A percentile compares a stretch with the other conserved stretches of the same genome.
These are phyloP conservation scores for Drusus annulatus DNA, from an alignment of 1,140 invertebrate species.

Conservation along the genomic window DNA sequence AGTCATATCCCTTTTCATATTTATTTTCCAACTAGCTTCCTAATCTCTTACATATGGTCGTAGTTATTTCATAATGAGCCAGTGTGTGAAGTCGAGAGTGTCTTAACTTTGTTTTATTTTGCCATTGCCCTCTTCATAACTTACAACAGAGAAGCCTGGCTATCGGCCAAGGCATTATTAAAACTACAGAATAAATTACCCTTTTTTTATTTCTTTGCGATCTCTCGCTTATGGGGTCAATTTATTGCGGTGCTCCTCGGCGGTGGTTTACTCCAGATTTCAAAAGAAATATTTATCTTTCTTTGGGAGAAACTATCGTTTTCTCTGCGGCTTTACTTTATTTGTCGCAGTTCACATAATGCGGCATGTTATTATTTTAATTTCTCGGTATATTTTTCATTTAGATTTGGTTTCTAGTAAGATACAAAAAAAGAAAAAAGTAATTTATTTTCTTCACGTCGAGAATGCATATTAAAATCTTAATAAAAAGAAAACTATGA, in stretches of 20 bases:
- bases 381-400: not conserved
- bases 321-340: not conserved
- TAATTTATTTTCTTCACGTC: not conserved
- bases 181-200: constrained; percentile 32
- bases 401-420: not conserved
- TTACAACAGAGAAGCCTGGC: constrained; percentile 18
- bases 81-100: constrained; percentile 20
- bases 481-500: no score
- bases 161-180: constrained; percentile 39
- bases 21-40: no score
- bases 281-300: constrained; percentile 29
- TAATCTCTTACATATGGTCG: no score
- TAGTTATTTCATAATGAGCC: constrained; percentile 2
- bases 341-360: not conserved
- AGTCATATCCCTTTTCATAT: no score
- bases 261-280: constrained; percentile 11
- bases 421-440: not conserved
- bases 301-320: not conserved
- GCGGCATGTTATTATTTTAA: not conserved
- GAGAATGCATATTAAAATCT: no score
- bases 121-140: constrained; percentile 22
- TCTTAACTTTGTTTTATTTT: constrained; percentile 33
- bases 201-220: constrained; percentile 19
- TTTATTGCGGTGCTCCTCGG: constrained; percentile 24
- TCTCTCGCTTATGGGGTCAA: constrained; percentile 24